Percentiles rank a stretch among this genome's conserved stretches.
phyloP scores from a whole-genome alignment of 2,113 vertebrate species.

The Hemiprocne comata region DNA sequence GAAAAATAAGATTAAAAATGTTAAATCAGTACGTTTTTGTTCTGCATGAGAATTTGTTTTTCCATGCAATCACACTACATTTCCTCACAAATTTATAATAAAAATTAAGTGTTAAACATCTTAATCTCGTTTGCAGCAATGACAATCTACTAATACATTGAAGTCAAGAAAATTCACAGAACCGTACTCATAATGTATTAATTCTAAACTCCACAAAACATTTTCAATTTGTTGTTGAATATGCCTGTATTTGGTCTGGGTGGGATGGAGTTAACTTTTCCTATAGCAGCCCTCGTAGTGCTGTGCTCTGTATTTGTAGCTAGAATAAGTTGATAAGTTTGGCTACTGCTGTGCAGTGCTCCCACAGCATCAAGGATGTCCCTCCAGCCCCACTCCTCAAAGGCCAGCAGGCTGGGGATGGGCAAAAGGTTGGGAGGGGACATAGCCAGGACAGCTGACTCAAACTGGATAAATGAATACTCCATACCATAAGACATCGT shows the following conservation, averaged over 20 bases:
- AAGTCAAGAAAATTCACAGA: neutral
- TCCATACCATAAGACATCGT: neutral
- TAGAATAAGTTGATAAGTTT: neutral
- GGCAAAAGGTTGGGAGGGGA: neutral
- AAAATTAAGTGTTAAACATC: slow-evolving; percentile 13
- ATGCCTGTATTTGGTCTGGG: neutral
- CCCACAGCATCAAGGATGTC: neutral
- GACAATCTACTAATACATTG: slow-evolving; percentile 7
- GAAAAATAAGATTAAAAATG: slow-evolving; percentile 33
- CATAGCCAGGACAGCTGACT: neutral
- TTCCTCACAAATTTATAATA: neutral
- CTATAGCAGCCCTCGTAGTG: neutral
- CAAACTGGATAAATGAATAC: neutral
- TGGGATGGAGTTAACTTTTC: neutral
- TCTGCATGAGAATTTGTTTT: neutral
- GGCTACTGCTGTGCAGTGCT: neutral
- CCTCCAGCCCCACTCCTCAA: neutral
- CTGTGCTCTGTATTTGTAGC: neutral
- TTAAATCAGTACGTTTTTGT: slow-evolving; percentile 17
- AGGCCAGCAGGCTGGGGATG: neutral
- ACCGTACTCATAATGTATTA: neutral
- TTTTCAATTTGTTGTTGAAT: slow-evolving; percentile 2
- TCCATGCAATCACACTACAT: neutral
- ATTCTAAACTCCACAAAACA: neutral
- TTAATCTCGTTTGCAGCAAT: neutral